Base-by-base conservation (phyloP, 2,888 invertebrate species). In the Deilephila elpenor region DNA sequence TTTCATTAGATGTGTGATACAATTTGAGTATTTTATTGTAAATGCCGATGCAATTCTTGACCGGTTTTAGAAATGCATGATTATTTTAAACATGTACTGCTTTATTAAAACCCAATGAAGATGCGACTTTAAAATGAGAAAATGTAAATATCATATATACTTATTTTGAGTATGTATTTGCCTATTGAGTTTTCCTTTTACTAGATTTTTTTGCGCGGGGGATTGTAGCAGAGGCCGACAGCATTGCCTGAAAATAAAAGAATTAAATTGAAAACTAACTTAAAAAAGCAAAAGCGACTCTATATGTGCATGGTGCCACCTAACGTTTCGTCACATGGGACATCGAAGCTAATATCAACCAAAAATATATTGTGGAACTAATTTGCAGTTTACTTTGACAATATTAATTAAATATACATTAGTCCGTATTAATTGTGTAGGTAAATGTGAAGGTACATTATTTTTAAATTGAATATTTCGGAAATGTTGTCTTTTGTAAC, bases 121-220 rank as follows among this genome's bases (percentile, higher is more conserved):
- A 73, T 67, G 59, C 59, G 62, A 34, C 62, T 59, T 72, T 44
- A 17, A 25, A 3, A 59, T 64, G n/a, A 76, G 77, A 70, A 32
- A 73, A 70, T 76, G 75, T 73, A 74, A 71, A 75, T 77, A 79
- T 77, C 78, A 56, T 56, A 56, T 77, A 75, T 79, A 81, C 74
- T 81, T 83, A 80, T 81, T 82, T 79, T 77, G 73, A 74, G 61
- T 51, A 80, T 79, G 74, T 75, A 79, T 80, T 53, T 72, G 74
- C 53, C 83, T 91, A 94, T 86, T 93, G 93, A 73, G 94, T 96
- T 95, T 96, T 97, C 95, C 97, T 96, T 95, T 97, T 97, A 88
- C 95, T 95, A 77, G 96, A 90, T 91, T 97, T 97, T 95, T 96
- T 97, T 94, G 95, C 96, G 89, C 97, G 96, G 81, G 97, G 97